These are phyloP conservation scores for Enteromius viviparus DNA, from an alignment of 2,797 vertebrate genomes.

Conservation along the genomic window DNA sequence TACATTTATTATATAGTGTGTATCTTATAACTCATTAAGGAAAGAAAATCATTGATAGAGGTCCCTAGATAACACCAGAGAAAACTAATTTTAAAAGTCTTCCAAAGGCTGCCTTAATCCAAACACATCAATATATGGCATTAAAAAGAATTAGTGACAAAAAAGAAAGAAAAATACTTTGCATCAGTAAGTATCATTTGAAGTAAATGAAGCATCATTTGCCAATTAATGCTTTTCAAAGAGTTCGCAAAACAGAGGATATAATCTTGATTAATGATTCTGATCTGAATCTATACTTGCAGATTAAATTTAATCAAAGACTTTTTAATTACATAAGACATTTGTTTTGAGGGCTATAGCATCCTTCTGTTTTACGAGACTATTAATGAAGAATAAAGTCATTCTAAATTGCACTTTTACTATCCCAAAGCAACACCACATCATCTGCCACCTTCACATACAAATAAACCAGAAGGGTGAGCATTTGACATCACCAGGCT, in stretches of 20 bases:
- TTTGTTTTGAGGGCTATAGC: slow-evolving; percentile 4
- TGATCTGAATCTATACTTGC: not conserved
- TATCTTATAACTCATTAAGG: not conserved
- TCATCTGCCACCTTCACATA: slow-evolving; percentile 1
- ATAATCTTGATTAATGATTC: not conserved
- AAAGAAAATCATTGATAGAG: not conserved
- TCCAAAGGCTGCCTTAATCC: not conserved
- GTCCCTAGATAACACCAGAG: slow-evolving; percentile 22
- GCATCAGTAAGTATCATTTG: slow-evolving; percentile 1
- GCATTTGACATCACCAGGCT: not conserved
- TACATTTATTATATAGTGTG: slow-evolving; percentile 32
- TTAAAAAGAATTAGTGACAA: slow-evolving; percentile 1
- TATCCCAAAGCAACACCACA: slow-evolving; percentile 19
- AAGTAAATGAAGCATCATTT: not conserved
- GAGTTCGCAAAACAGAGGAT: not conserved
- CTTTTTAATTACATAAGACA: not conserved
- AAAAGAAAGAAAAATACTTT: not conserved
- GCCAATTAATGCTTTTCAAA: not conserved
- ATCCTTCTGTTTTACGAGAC: not conserved
- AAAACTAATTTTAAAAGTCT: not conserved
- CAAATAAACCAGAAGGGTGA: not conserved
- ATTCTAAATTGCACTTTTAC: slow-evolving; percentile 12
- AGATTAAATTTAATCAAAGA: not conserved
- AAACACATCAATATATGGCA: slow-evolving; percentile 27
- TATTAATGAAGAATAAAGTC: not conserved